Evolutionary conservation across 2,113 vertebrate species (phyloP).

Genomic region (Lophotis ruficrista): DNA sequence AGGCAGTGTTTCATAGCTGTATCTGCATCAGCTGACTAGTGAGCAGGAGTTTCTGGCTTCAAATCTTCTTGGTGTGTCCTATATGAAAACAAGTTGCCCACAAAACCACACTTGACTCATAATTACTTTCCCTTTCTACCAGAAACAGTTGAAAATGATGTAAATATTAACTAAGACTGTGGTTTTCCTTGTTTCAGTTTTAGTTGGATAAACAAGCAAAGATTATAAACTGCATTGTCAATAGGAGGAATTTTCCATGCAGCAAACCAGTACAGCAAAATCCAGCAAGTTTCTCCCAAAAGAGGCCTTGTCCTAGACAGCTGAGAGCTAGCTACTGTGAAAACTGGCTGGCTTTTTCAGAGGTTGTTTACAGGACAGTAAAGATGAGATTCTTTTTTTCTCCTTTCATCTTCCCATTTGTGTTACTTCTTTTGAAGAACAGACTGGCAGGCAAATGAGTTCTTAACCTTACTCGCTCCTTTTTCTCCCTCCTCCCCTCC

Average conservation of each 20-base stretch:
- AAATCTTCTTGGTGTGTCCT: background rate
- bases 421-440: background rate
- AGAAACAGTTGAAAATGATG: background rate
- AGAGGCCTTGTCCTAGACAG: background rate
- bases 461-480: background rate
- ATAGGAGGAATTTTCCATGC: background rate
- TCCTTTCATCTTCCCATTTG: background rate
- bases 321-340: background rate
- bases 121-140: background rate
- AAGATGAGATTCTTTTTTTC: background rate
- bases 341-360: background rate
- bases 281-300: background rate
- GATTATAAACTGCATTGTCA: background rate
- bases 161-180: background rate
- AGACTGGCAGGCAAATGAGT: background rate
- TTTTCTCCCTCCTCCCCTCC: background rate
- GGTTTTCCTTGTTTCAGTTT: background rate
- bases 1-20: background rate
- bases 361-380: background rate
- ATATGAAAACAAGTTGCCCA: background rate
- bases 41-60: background rate
- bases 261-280: background rate
- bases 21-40: background rate
- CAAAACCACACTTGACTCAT: background rate
- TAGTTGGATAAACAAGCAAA: background rate